Evolutionary conservation across 2,797 vertebrate species (phyloP).

Genomic region (Adelosebastes latens): DNA sequence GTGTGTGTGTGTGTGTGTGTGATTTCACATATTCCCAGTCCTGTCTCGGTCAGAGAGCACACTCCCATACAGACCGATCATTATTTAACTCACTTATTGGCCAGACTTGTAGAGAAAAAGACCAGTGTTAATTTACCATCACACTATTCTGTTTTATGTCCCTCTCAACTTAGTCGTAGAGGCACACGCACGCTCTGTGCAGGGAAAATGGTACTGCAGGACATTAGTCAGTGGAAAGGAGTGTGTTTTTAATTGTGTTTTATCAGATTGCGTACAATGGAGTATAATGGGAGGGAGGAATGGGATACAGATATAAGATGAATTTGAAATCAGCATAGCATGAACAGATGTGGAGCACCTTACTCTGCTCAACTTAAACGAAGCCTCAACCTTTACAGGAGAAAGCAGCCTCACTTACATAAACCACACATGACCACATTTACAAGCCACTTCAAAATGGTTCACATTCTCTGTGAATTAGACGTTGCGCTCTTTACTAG

Average conservation of each 20-base stretch:
- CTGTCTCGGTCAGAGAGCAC: slow-evolving; percentile 43
- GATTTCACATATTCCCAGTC: slow-evolving; percentile 46
- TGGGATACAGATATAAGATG: slow-evolving; percentile 1
- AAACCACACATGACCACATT: slow-evolving; percentile 63
- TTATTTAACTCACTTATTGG: slow-evolving; percentile 42
- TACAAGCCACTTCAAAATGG: slow-evolving; percentile 62
- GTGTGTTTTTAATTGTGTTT: slow-evolving; percentile 29
- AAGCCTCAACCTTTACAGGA: slow-evolving; percentile 27
- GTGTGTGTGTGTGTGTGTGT: slow-evolving; percentile 20
- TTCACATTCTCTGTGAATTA: slow-evolving; percentile 43
- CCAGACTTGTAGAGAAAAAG: slow-evolving; percentile 34
- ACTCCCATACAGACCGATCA: slow-evolving; percentile 30
- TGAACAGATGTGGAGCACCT: slow-evolving; percentile 8
- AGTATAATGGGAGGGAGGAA: slow-evolving; percentile 5
- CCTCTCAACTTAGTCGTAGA: slow-evolving; percentile 13
- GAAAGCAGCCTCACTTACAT: slow-evolving; percentile 34
- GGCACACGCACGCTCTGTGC: neutral
- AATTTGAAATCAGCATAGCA: slow-evolving; percentile 26
- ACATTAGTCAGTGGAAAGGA: slow-evolving; percentile 1
- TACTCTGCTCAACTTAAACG: slow-evolving; percentile 13
- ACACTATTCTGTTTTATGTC: slow-evolving; percentile 51
- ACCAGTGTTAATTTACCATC: slow-evolving; percentile 43
- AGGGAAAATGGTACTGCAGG: neutral
- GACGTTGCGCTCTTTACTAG: slow-evolving; percentile 35
- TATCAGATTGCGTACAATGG: slow-evolving; percentile 6